Evolutionary conservation across 2,113 vertebrate genomes (phyloP), one percentile per base, ranked within the genome.

Genomic region (Phasianus colchicus): DNA sequence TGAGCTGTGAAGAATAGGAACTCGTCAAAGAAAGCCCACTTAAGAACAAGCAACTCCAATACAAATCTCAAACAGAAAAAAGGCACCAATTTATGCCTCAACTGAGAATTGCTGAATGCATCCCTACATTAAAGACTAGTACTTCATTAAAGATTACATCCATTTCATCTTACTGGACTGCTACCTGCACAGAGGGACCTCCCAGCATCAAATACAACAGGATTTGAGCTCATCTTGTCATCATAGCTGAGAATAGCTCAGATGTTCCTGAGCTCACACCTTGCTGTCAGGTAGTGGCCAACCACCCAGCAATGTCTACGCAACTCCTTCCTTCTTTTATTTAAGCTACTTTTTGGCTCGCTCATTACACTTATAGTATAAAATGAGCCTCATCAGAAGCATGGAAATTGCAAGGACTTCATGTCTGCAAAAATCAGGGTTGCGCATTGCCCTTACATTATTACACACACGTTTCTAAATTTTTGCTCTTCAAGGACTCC

Each of bases 241-340:
- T 14, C 22, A 5, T 0, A 2, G 18, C 0, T 52, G 17, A 20
- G 86, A 65, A 71, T 7, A 22, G 7, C n/a, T 32, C 8, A 1
- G 7, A 2, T 45, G 75, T 25, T 87, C 58, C 50, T 63, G 32
- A 77, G 60, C 11, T 27, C 70, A 70, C 47, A 32, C 63, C 43
- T 40, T 42, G 25, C 8, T 10, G 64, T 2, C 38, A 34, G 43
- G 24, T 73, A 90, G 36, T 3, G 5, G n/a, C 21, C 8, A 36
- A 34, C 29, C 13, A 47, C 7, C 65, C 60, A 50, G 55, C 36
- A 60, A 45, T 4, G 42, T 29, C 54, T 13, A 3, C 0, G 0
- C 2, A 19, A 34, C 66, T 42, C 24, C 13, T 7, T 38, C 75
- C 54, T 80, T 63, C n/a, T 79, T 76, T 61, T 16, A 57, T 29